Conservation (phyloP, 1,140 invertebrate genomes). For the Solen grandis region DNA sequence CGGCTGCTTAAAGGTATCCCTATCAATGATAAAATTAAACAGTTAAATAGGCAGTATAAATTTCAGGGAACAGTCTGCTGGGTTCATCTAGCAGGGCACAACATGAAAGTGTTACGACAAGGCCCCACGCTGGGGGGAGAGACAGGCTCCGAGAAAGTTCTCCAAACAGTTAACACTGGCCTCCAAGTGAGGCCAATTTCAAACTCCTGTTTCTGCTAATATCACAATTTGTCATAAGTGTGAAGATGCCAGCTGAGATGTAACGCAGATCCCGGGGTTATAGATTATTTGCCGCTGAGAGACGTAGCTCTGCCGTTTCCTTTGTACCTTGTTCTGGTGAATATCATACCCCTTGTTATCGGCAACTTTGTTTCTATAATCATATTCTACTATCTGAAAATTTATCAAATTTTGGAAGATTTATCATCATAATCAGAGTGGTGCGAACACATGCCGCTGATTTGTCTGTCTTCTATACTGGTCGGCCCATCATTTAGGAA, state of each 20-base stretch:
- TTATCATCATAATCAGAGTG: conserved; percentile 42
- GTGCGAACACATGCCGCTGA: not conserved
- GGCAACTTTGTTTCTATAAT: conserved; percentile 32
- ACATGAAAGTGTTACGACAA: no score
- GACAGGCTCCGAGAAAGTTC: no score
- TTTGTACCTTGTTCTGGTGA: conserved; percentile 9
- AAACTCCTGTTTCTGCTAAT: conserved; percentile 10
- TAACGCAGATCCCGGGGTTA: conserved; percentile 28
- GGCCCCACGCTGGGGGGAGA: no score
- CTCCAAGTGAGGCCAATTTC: no score
- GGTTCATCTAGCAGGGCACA: no score
- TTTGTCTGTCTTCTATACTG: no score
- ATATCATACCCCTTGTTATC: conserved; percentile 11
- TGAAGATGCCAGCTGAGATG: conserved; percentile 42
- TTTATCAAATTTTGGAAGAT: conserved; percentile 32
- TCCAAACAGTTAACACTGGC: no score
- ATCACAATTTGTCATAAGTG: conserved; percentile 57
- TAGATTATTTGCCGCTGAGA: conserved; percentile 36
- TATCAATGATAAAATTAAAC: no score
- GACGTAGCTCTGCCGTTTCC: not conserved
- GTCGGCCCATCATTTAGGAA: no score
- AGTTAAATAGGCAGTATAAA: no score
- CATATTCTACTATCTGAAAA: conserved; percentile 39
- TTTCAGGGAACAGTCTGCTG: no score
- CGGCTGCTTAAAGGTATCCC: no score